Percentiles rank a stretch among this genome's conserved stretches.
phyloP scores from a whole-genome alignment of 2,113 vertebrate genomes.

The Semnopithecus entellus region DNA sequence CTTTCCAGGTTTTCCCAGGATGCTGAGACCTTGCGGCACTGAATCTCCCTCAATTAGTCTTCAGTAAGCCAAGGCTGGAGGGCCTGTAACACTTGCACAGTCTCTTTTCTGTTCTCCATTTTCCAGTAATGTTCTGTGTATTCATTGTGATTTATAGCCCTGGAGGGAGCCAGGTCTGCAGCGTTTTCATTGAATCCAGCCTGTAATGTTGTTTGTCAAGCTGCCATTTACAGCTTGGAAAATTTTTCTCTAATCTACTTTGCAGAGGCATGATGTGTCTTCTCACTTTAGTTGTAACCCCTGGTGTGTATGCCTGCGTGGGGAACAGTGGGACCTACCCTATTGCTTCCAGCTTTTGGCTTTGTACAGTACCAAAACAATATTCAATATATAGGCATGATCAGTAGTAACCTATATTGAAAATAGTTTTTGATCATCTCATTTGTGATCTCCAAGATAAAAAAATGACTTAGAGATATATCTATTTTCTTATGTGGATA shows the following conservation, averaged over 20 bases:
- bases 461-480: neutral
- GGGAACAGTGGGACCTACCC: neutral
- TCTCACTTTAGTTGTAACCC: neutral
- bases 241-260: constrained; percentile 47
- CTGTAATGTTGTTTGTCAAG: constrained; percentile 62
- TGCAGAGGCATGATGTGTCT: constrained; percentile 12
- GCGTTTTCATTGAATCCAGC: constrained; percentile 24
- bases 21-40: neutral
- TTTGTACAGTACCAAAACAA: neutral
- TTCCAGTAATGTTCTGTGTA: neutral
- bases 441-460: constrained; percentile 2
- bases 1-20: neutral
- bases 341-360: neutral
- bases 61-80: neutral
- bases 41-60: neutral
- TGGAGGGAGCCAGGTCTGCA: constrained; percentile 6
- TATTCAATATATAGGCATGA: neutral
- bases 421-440: neutral
- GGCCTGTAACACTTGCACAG: neutral
- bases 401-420: neutral
- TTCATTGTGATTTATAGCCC: constrained; percentile 53
- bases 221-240: constrained; percentile 49
- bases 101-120: constrained; percentile 23
- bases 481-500: neutral
- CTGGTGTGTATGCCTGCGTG: neutral